These are phyloP conservation scores for Ciconia maguari DNA, from an alignment of 2,113 vertebrate genomes.

Conservation along the genomic window DNA sequence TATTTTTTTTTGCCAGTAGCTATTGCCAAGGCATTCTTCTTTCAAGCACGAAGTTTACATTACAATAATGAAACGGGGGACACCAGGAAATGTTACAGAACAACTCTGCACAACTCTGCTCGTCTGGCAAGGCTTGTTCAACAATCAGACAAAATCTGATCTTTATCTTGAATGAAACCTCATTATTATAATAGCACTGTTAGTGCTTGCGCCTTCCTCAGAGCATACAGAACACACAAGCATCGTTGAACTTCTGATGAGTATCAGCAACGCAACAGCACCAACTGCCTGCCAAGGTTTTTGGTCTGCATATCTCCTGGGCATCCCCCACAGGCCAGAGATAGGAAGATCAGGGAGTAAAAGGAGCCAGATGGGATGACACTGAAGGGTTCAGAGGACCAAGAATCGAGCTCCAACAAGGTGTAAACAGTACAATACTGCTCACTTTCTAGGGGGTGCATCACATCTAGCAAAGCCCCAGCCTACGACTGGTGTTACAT, in stretches of 20 bases:
- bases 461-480: not conserved
- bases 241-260: not conserved
- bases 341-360: not conserved
- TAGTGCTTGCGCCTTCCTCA: not conserved
- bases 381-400: not conserved
- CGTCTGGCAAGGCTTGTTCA: not conserved
- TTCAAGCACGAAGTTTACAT: not conserved
- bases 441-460: not conserved
- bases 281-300: not conserved
- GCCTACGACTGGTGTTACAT: not conserved
- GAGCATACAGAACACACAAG: not conserved
- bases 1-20: not conserved
- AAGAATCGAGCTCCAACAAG: not conserved
- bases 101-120: not conserved
- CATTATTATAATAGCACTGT: not conserved
- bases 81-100: not conserved
- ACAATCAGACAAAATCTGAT: constrained; percentile 3
- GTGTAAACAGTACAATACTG: not conserved
- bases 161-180: constrained; percentile 26
- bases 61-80: not conserved
- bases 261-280: not conserved
- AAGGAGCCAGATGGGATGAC: not conserved
- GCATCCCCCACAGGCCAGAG: not conserved
- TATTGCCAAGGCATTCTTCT: constrained; percentile 2
- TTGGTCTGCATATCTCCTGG: not conserved